Base-by-base conservation (phyloP, 2,888 invertebrate species). In the Smittia aterrima region DNA sequence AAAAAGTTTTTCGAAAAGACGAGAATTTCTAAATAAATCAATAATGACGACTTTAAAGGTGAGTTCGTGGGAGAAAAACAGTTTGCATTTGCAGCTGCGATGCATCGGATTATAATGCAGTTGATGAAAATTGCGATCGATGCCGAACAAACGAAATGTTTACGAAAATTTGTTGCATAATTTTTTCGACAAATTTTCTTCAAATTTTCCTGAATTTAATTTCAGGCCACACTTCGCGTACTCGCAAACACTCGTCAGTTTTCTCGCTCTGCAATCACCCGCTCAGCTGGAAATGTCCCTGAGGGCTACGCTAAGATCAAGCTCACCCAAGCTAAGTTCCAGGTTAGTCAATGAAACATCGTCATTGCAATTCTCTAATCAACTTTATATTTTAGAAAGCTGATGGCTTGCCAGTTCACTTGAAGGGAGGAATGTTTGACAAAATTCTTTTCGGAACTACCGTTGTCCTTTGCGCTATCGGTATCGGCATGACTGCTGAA, bases 401-500 rank as follows among this genome's bases (percentile, higher is more conserved):
- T 13, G 74, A 74, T 27, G 74, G 74, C 6, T 32, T 74, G 11
- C 74, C 74, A 40, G 53, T 74, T 16, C 74, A 74, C 16, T 66
- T 74, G 27, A 74, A 74, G 20, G 74, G 74, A 16, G 74, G 74
- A 13, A n/a, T 27, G 6, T 0, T 66, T 3, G 74, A 74, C 20
- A 74, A 47, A 66, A 27, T 20, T 22, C 47, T 74, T 1, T 66
- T 40, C 16, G 74, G 47, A n/a, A 20, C 20, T n/a, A 74, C 74
- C n/a, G 6, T 27, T 7, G 41, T 66, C 4, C 6, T 20, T 3
- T 74, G 74, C 47, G 9, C 47, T 1, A 0, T 18, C 41, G 74
- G 74, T 9, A 1, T 74, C 1, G 66, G 64, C 2, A 27, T 25
- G 25, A 25, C 3, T 27, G 64, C n/a, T n/a, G 13, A 64, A 9